phyloP scores from a whole-genome alignment of 2,888 invertebrate species.

The Oeneis ivallda region DNA sequence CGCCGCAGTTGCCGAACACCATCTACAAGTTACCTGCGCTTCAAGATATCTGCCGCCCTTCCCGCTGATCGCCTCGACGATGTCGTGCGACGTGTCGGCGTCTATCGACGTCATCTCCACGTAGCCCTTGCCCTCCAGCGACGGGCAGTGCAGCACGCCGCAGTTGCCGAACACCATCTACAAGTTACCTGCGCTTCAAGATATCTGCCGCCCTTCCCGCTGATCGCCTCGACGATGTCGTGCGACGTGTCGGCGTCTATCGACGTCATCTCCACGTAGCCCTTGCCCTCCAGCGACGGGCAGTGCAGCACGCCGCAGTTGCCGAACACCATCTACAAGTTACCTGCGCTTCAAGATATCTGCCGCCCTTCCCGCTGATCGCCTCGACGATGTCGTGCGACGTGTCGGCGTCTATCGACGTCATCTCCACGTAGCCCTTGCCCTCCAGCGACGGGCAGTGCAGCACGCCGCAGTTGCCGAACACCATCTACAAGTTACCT shows the following conservation, averaged over 20 bases:
- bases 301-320: slow-evolving; percentile 94
- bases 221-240: slow-evolving; percentile 95
- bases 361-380: slow-evolving; percentile 92
- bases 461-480: slow-evolving; percentile 96
- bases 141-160: slow-evolving; percentile 89
- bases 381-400: slow-evolving; percentile 96
- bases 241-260: slow-evolving; percentile 96
- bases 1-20: slow-evolving; percentile 97
- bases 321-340: slow-evolving; percentile 93
- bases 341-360: slow-evolving; percentile 93
- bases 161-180: slow-evolving; percentile 98
- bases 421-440: slow-evolving; percentile 98
- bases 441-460: slow-evolving; percentile 86
- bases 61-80: slow-evolving; percentile 93
- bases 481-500: slow-evolving; percentile 90
- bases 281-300: slow-evolving; percentile 88
- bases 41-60: slow-evolving; percentile 96
- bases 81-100: slow-evolving; percentile 95
- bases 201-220: slow-evolving; percentile 93
- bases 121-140: slow-evolving; percentile 92
- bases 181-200: slow-evolving; percentile 86
- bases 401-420: slow-evolving; percentile 96
- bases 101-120: slow-evolving; percentile 99
- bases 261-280: slow-evolving; percentile 98
- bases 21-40: slow-evolving; percentile 86